Percentiles rank a stretch among this genome's conserved stretches.
phyloP scores from a whole-genome alignment of 1,140 invertebrate species.

The Drosophila truncata region DNA sequence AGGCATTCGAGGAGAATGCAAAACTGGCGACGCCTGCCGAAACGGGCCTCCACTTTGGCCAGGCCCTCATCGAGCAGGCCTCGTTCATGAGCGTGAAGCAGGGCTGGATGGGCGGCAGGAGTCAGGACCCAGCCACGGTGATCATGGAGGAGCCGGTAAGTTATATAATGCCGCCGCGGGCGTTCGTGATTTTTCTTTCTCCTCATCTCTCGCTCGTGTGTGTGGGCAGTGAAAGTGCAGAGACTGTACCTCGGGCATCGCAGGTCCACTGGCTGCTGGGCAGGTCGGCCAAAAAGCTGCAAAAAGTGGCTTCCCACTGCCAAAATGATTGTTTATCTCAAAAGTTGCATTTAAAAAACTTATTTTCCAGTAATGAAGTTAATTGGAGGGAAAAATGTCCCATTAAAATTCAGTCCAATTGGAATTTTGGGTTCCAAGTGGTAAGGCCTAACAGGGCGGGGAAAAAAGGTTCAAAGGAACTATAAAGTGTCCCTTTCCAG shows the following conservation, averaged over 20 bases:
- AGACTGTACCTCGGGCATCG: constrained; percentile 56
- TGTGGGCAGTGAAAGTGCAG: constrained; percentile 71
- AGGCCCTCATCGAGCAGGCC: constrained; percentile 60
- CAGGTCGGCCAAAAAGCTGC: neutral
- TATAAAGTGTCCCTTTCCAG: too few species aligned
- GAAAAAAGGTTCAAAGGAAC: neutral
- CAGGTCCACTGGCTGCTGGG: neutral
- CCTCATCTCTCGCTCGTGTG: constrained; percentile 26
- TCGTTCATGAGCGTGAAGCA: constrained; percentile 50
- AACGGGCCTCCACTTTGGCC: constrained; percentile 60
- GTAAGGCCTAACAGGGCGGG: neutral
- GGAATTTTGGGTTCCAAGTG: neutral
- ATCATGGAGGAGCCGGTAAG: constrained; percentile 82
- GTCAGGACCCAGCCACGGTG: constrained; percentile 48
- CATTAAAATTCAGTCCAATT: constrained; percentile 14
- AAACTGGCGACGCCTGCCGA: constrained; percentile 84
- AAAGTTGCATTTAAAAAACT: neutral
- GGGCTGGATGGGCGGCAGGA: constrained; percentile 25
- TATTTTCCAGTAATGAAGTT: neutral
- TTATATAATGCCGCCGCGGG: constrained; percentile 65
- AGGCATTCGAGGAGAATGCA: constrained; percentile 86
- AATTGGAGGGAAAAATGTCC: neutral
- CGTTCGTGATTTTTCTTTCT: neutral
- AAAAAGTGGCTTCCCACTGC: too few species aligned
- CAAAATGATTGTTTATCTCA: neutral